Evolutionary conservation across 2,797 vertebrate species (phyloP).

Genomic region (Malacoctenus gilli): DNA sequence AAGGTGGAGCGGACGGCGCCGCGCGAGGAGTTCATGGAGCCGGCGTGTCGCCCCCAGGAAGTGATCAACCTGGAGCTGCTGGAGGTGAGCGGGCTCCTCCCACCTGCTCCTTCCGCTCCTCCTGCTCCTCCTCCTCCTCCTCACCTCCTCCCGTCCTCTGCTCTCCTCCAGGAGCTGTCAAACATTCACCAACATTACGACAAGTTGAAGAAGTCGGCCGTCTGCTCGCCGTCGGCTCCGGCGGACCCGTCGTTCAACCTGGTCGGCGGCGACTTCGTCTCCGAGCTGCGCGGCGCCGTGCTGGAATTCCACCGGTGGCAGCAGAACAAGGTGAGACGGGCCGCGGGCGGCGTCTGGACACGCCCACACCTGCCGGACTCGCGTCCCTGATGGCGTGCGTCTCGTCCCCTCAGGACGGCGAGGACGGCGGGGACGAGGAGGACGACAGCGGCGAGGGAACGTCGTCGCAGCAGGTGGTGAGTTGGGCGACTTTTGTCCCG

Average conservation of each 20-base stretch:
- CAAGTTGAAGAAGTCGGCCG: slow-evolving; percentile 83
- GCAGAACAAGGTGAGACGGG: slow-evolving; percentile 50
- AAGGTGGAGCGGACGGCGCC: slow-evolving; percentile 45
- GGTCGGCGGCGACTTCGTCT: slow-evolving; percentile 83
- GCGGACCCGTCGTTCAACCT: slow-evolving; percentile 79
- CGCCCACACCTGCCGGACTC: too few relatives aligned
- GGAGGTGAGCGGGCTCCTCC: slow-evolving; percentile 80
- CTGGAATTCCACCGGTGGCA: slow-evolving; percentile 88
- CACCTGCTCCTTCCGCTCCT: too few relatives aligned
- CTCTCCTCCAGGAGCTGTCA: slow-evolving; percentile 85
- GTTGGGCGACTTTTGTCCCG: not conserved
- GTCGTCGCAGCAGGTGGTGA: slow-evolving; percentile 83
- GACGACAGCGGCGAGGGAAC: slow-evolving; percentile 67
- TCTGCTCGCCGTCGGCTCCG: slow-evolving; percentile 1
- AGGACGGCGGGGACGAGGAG: too few relatives aligned
- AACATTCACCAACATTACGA: slow-evolving; percentile 91
- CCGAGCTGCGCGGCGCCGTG: slow-evolving; percentile 80
- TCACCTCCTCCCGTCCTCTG: not conserved
- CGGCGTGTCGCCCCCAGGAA: slow-evolving; percentile 83
- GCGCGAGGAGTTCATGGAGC: slow-evolving; percentile 87
- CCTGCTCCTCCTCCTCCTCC: too few relatives aligned
- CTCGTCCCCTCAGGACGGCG: too few relatives aligned
- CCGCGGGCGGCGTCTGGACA: too few relatives aligned
- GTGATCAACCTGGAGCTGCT: slow-evolving; percentile 84
- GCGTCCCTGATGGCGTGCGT: too few relatives aligned